Percentiles rank a stretch among this genome's conserved stretches.
Evolutionary conservation across 53 echinoderm and acorn worm species (phyloP).

Genomic region (Stichopus horrens): DNA sequence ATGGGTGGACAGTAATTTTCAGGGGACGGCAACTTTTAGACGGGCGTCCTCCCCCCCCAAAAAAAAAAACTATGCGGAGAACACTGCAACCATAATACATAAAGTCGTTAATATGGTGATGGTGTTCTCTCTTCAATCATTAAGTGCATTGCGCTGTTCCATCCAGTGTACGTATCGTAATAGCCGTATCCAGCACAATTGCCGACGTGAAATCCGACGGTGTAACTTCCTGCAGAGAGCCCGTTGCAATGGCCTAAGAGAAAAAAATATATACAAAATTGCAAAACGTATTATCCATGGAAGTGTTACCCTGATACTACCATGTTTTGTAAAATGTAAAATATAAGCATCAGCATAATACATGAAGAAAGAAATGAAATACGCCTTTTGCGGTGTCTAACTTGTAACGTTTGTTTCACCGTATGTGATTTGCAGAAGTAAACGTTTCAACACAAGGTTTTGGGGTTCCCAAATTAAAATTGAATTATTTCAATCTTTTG

Average conservation of each 20-base stretch:
- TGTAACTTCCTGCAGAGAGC: constrained; percentile 55
- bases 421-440: no score
- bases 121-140: constrained; percentile 73
- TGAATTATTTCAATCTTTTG: no score
- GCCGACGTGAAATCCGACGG: constrained; percentile 65
- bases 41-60: background rate
- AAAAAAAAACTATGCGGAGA: background rate
- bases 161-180: constrained; percentile 74
- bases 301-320: no score
- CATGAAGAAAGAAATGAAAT: no score
- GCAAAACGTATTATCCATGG: no score
- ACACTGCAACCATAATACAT: background rate
- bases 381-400: no score
- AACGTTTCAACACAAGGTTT: no score
- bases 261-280: background rate
- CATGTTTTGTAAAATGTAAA: no score
- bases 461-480: no score
- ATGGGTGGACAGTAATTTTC: background rate
- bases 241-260: constrained; percentile 76
- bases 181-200: constrained; percentile 73
- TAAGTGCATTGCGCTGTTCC: constrained; percentile 62
- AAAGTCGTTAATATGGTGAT: constrained; percentile 63
- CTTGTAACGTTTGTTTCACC: no score
- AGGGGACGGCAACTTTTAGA: background rate
- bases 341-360: no score